These are phyloP conservation scores for Capreolus pygargus DNA, from an alignment of 2,113 vertebrate genomes.

Conservation along the genomic window DNA sequence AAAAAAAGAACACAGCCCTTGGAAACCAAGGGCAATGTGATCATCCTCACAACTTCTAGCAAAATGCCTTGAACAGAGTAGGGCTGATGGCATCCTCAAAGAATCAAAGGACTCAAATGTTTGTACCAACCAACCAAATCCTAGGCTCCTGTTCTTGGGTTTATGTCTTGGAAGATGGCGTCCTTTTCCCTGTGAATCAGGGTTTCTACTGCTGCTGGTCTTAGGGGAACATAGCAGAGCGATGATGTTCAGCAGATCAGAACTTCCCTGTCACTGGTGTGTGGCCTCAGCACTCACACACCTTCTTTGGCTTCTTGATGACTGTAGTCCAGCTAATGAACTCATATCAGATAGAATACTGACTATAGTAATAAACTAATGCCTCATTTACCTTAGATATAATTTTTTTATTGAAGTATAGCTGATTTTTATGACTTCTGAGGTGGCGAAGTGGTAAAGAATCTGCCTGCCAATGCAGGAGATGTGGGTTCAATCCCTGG, in stretches of 20 bases:
- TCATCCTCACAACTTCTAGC: not conserved
- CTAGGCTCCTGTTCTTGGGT: not conserved
- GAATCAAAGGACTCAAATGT: not conserved
- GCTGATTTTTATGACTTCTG: not conserved
- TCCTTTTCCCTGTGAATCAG: not conserved
- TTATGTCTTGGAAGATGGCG: not conserved
- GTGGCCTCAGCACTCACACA: not conserved
- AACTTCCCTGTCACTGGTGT: slow-evolving; percentile 45
- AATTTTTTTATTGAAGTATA: not conserved
- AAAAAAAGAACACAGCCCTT: not conserved
- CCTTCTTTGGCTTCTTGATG: not conserved
- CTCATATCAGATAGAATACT: not conserved
- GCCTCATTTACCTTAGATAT: not conserved
- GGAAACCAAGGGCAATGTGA: not conserved
- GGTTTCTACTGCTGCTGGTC: slow-evolving; percentile 42
- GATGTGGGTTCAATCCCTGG: not conserved
- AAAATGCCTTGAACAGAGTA: not conserved
- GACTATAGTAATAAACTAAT: not conserved
- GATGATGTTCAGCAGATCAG: slow-evolving; percentile 51
- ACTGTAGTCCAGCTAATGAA: not conserved
- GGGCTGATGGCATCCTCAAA: not conserved
- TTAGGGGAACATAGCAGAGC: slow-evolving; percentile 61
- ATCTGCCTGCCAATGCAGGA: not conserved
- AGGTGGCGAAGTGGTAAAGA: not conserved
- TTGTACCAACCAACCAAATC: not conserved